Base-by-base conservation (phyloP, 1,140 invertebrate genomes). In the Drosophila fuyamai region DNA sequence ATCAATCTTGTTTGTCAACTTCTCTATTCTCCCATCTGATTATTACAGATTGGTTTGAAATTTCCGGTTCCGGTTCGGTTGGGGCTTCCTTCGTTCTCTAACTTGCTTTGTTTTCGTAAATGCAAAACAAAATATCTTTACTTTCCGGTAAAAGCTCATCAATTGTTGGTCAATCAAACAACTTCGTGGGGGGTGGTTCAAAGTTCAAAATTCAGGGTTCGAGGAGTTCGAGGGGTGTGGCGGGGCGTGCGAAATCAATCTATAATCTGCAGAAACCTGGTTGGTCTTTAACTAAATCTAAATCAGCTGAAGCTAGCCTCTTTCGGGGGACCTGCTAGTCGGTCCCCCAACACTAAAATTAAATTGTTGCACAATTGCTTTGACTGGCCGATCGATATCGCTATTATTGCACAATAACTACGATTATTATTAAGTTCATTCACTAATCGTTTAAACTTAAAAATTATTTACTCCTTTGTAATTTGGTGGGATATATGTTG, bases 1-100 rank as follows among this genome's bases (percentile, higher is more conserved):
- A 85, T 91, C 85, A 90, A 90, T 91, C 85, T 91, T 91, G 76
- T 91, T 86, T 90, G 80, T 91, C 83, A 85, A 81, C 83, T 56
- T 63, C 76, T 63, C 58, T 43, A 41, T 38, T 56, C 68, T 57
- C 41, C 60, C 36, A 32, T 36, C 60, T 27, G 40, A 12, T 29
- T 12, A 8, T 8, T 54, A 8, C 32, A 54, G 40, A 75, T 68
- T 72, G 46, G 41, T 55, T 66, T 38, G 66, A 62, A 29, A 63
- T 70, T 43, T 71, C 54, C 47, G 46, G 60, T 44, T 54, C 40
- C 48, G 71, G 41, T 58, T 61, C 43, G n/a, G 48, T 47, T 46
- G 14, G 10, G 36, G 62, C 41, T 38, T 56, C 29, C 29, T 32
- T 32, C 29, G 29, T 32, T 32, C 29, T 32, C 29, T 32, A 32